phyloP scores from a whole-genome alignment of 2,888 invertebrate species.

The Palloptera scutellata region DNA sequence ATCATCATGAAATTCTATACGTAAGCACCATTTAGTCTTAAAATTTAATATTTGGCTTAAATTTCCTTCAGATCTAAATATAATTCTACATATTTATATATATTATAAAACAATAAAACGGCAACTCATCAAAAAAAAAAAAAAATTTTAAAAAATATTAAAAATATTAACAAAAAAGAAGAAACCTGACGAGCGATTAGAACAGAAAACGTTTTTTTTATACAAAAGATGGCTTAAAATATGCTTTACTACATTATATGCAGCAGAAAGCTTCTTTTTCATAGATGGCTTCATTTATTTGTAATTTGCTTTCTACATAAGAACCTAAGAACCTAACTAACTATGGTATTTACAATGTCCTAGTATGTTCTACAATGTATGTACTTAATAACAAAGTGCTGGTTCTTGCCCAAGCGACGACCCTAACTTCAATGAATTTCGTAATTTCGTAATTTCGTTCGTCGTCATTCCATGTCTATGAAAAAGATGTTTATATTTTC shows the following conservation, averaged over 20 bases:
- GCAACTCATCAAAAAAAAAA: slow-evolving; percentile 39
- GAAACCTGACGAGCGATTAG: slow-evolving; percentile 4
- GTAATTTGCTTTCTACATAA: too few relatives aligned
- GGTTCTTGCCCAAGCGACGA: too few relatives aligned
- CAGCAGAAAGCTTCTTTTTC: slow-evolving; percentile 59
- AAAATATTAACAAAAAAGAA: slow-evolving; percentile 13
- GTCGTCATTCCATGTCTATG: slow-evolving; percentile 34
- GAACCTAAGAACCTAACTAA: too few relatives aligned
- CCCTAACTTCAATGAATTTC: too few relatives aligned
- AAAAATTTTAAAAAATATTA: too few relatives aligned
- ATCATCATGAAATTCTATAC: slow-evolving; percentile 26
- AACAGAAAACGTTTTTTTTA: slow-evolving; percentile 25
- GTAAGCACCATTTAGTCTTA: slow-evolving; percentile 39
- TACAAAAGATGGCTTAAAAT: slow-evolving; percentile 64
- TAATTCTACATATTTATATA: not conserved
- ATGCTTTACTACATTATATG: slow-evolving; percentile 63
- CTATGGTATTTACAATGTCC: not conserved
- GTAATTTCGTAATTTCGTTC: too few relatives aligned
- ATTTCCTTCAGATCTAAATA: not conserved
- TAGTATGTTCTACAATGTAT: too few relatives aligned
- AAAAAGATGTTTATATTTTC: slow-evolving; percentile 30
- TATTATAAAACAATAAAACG: slow-evolving; percentile 42
- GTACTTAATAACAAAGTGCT: too few relatives aligned
- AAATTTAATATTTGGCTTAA: slow-evolving; percentile 21
- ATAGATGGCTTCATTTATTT: slow-evolving; percentile 36